phyloP scores from a whole-genome alignment of 1,140 invertebrate species.

The Stegodyphus dumicola region DNA sequence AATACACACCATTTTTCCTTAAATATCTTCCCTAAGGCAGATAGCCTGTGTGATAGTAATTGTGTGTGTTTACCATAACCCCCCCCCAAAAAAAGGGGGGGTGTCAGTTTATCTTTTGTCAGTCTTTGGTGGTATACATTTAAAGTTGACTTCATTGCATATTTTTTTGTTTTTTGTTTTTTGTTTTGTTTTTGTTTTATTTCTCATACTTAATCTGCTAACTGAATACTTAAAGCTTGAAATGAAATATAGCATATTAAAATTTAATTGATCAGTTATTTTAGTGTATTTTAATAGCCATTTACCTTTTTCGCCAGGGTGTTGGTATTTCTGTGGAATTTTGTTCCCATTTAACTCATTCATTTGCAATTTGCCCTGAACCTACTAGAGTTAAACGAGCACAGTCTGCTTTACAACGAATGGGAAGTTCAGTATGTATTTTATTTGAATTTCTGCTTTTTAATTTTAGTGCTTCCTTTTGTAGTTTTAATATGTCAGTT shows the following conservation, averaged over 20 bases:
- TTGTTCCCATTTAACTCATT: slow-evolving; percentile 72
- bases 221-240: neutral
- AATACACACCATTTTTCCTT: no score
- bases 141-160: no score
- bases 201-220: neutral
- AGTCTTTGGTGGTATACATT: no score
- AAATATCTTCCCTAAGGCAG: no score
- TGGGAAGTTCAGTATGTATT: slow-evolving; percentile 73
- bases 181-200: no score
- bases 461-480: neutral
- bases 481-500: neutral
- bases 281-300: neutral
- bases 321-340: slow-evolving; percentile 75
- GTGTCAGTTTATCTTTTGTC: no score
- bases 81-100: no score
- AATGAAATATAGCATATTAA: neutral
- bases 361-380: slow-evolving; percentile 70
- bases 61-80: no score
- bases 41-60: no score
- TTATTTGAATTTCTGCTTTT: neutral
- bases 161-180: no score
- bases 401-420: slow-evolving; percentile 70
- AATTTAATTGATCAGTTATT: no score
- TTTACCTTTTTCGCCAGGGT: slow-evolving; percentile 66
- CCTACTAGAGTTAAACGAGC: slow-evolving; percentile 69